phyloP scores from a whole-genome alignment of 2,797 vertebrate genomes.

The Sorex maritimensis region DNA sequence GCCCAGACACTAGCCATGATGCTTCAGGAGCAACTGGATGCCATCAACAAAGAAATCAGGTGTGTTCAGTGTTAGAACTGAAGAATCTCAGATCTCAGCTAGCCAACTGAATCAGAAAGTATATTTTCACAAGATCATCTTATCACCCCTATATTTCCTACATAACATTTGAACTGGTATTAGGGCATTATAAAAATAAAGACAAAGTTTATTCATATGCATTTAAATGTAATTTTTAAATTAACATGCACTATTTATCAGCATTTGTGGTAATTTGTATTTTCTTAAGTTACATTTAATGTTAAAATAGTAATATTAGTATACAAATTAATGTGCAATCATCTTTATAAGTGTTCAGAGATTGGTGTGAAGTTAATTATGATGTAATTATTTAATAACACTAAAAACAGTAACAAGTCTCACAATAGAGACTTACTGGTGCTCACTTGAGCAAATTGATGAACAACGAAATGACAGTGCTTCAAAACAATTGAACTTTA shows the following conservation, averaged over 20 bases:
- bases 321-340: not conserved
- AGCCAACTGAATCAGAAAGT: not conserved
- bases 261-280: not conserved
- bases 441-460: too few species aligned
- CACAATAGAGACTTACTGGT: too few species aligned
- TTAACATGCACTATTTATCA: constrained; percentile 5
- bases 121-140: not conserved
- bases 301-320: not conserved
- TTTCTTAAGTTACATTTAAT: too few species aligned
- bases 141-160: not conserved
- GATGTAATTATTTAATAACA: not conserved
- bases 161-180: not conserved
- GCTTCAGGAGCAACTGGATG: constrained; percentile 99
- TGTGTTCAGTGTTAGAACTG: constrained; percentile 80
- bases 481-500: not conserved
- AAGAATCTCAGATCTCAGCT: not conserved
- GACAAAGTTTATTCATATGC: not conserved
- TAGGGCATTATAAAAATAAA: not conserved
- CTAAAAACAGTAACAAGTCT: too few species aligned
- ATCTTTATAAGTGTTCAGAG: not conserved
- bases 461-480: too few species aligned
- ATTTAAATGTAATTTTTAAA: constrained; percentile 43
- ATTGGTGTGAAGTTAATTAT: constrained; percentile 19
- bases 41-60: constrained; percentile 99
- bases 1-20: constrained; percentile 99